Evolutionary conservation across 2,888 invertebrate species (phyloP).

Genomic region (Cryptocephalus primarius): DNA sequence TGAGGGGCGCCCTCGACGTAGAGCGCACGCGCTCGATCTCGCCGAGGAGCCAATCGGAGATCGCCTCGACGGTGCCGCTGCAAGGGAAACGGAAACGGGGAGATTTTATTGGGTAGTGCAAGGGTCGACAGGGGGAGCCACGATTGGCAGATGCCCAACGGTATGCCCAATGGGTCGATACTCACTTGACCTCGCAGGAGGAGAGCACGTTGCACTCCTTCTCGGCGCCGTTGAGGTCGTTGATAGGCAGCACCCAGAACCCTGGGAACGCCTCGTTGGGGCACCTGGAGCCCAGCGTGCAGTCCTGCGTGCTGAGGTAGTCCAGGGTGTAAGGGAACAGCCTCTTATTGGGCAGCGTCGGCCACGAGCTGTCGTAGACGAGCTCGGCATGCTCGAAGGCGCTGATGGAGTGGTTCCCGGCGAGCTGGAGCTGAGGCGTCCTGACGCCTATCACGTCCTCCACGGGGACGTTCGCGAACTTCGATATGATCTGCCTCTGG

Average conservation of each 20-base stretch:
- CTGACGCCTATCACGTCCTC: conserved; percentile 32
- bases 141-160: too few relatives aligned
- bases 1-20: conserved; percentile 39
- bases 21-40: conserved; percentile 38
- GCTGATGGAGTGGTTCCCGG: conserved; percentile 46
- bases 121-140: too few relatives aligned
- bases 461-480: conserved; percentile 31
- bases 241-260: conserved; percentile 56
- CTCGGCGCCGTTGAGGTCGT: conserved; percentile 41
- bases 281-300: conserved; percentile 42
- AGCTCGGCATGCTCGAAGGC: conserved; percentile 43
- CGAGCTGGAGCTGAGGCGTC: conserved; percentile 46
- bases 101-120: too few relatives aligned
- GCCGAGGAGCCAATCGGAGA: conserved; percentile 34
- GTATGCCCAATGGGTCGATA: too few relatives aligned
- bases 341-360: conserved; percentile 39
- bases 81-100: too few relatives aligned
- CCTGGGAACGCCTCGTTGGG: conserved; percentile 47
- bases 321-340: conserved; percentile 62
- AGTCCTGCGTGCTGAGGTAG: conserved; percentile 45
- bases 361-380: conserved; percentile 53
- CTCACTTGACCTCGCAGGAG: conserved; percentile 41
- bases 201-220: conserved; percentile 48
- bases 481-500: conserved; percentile 26
- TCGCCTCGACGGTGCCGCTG: conserved; percentile 27